Evolutionary conservation across 2,113 vertebrate species (phyloP), one percentile per base, ranked within the genome.

Genomic region (Dascyllus trimaculatus): DNA sequence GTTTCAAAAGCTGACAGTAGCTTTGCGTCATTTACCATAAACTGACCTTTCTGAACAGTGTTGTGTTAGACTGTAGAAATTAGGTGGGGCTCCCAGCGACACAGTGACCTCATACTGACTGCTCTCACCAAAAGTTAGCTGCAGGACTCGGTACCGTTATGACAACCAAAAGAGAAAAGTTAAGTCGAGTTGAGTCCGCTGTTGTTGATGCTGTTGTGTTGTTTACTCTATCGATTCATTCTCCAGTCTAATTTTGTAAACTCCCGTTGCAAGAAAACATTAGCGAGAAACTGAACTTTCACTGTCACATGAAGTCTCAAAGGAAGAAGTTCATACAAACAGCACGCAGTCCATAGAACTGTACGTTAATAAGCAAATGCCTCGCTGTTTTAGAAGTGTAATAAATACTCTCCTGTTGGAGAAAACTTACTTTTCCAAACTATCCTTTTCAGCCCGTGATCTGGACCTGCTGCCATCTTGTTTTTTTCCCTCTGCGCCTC

Each of bases 361-460:
- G 35, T 2, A 1, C 5, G 1, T 17, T 19, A 3, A 13, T 19
- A 59, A 17, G 9, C 1, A 35, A 4, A 11, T 0, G 1, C 1
- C 2, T 0, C 11, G 4, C n/a, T 25, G 11, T 3, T 71, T 54
- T 2, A 21, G 2, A 10, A 14, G n/a, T 0, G 4, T 1, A 52
- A 4, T 0, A 61, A 75, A 38, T 35, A 22, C 2, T 48, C 4
- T 69, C 1, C 15, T 3, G 5, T 14, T 32, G 29, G 2, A 24
- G 2, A 14, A 0, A 70, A 94, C 94, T 95, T 94, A 95, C 95
- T 94, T 92, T 95, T 94, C 95, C 94, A 95, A 80, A 95, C 93
- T 74, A 93, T 62, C 73, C 73, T 87, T 65, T 90, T 94, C 38
- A 95, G 88, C 53, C 94, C 95, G 89, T 93, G 63, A 1, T 94